phyloP scores from a whole-genome alignment of 2,888 invertebrate species.

The Encarsia formosa region DNA sequence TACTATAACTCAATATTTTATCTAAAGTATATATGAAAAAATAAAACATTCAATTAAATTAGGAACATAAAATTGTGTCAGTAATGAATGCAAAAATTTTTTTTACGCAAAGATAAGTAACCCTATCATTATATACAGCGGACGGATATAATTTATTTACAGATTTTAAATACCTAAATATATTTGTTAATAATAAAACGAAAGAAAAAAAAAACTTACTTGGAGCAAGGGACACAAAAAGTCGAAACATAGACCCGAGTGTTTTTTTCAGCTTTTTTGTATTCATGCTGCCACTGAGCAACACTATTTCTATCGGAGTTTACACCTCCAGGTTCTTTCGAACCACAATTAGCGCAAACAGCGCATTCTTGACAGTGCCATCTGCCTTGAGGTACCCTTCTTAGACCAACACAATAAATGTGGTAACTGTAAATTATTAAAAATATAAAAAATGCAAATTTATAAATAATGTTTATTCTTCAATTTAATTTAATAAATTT shows the following conservation, averaged over 20 bases:
- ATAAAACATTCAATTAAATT: too few relatives aligned
- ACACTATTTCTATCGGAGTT: conserved; percentile 48
- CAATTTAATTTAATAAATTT: background rate
- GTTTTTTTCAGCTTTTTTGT: conserved; percentile 54
- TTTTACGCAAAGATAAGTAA: too few relatives aligned
- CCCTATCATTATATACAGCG: too few relatives aligned
- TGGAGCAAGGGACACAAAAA: conserved; percentile 67
- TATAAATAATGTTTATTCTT: background rate
- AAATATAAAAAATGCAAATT: too few relatives aligned
- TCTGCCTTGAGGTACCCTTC: conserved; percentile 75
- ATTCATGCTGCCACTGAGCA: conserved; percentile 56
- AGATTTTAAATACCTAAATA: too few relatives aligned
- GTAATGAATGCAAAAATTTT: too few relatives aligned
- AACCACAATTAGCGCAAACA: conserved; percentile 58
- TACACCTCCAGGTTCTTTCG: conserved; percentile 51
- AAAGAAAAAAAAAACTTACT: conserved; percentile 59
- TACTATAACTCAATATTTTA: too few relatives aligned
- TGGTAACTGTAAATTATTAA: conserved; percentile 60
- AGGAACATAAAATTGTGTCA: too few relatives aligned
- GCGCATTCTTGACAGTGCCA: conserved; percentile 87
- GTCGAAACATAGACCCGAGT: conserved; percentile 53
- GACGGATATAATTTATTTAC: too few relatives aligned
- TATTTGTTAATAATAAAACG: too few relatives aligned
- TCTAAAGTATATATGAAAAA: too few relatives aligned
- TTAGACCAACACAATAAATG: conserved; percentile 82